These are phyloP conservation scores for Arothron firmamentum DNA, from an alignment of 2,113 vertebrate species.

Conservation along the genomic window DNA sequence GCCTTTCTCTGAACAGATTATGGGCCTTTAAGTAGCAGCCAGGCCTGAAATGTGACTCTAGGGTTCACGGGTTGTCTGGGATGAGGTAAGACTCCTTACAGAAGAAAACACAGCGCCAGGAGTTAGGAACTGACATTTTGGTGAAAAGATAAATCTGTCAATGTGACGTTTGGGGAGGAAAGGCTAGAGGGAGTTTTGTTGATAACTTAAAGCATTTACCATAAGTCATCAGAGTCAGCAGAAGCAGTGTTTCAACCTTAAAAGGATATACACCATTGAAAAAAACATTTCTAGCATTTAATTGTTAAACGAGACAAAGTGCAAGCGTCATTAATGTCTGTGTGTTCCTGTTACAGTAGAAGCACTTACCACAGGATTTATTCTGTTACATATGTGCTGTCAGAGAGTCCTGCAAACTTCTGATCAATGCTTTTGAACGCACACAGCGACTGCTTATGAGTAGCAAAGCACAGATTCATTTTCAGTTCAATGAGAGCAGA, in stretches of 20 bases:
- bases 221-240: no score
- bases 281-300: no score
- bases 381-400: no score
- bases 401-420: no score
- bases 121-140: slow-evolving; percentile 26
- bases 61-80: slow-evolving; percentile 71
- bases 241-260: not conserved
- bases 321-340: no score
- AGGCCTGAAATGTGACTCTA: slow-evolving; percentile 84
- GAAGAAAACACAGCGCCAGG: slow-evolving; percentile 45
- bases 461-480: not conserved
- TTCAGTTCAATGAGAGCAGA: not conserved
- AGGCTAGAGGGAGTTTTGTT: not conserved
- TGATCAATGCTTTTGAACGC: no score
- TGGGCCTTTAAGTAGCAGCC: slow-evolving; percentile 85
- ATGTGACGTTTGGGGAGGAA: slow-evolving; percentile 2
- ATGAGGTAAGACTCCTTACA: slow-evolving; percentile 67
- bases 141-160: slow-evolving; percentile 17
- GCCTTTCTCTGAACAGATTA: slow-evolving; percentile 82
- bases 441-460: no score
- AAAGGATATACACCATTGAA: not conserved
- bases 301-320: no score
- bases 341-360: no score
- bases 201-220: no score
- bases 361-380: no score